Base-by-base conservation (phyloP, 2,797 vertebrate genomes). In the Melopsittacus undulatus region DNA sequence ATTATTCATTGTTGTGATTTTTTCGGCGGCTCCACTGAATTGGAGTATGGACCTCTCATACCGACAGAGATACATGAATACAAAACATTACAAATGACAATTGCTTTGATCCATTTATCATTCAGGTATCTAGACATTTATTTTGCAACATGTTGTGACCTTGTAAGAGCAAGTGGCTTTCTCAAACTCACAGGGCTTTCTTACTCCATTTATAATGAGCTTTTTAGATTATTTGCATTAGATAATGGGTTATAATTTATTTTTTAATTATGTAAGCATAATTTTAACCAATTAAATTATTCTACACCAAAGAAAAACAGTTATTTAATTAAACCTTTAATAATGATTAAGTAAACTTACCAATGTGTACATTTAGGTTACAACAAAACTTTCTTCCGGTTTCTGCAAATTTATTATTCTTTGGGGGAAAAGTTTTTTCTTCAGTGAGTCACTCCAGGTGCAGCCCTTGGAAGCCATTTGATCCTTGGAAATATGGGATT, bases 221-320 rank as follows among this genome's bases (percentile, higher is more conserved):
- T 36, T 92, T 93, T 95, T 56, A 72, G 11, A 62, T 84, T 75
- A 34, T 95, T 95, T 97, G 23, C 27, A 34, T 92, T 76, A 87
- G 42, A 77, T 72, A 92, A 38, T 57, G 64, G 16, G 4, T 30
- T 85, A 64, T 49, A 87, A 79, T 95, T 91, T 78, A 2, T 88
- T 89, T 96, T 94, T 94, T 42, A 86, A 63, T 88, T 89, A 94
- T 93, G 75, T 52, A 96, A 93, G 83, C 36, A 75, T 43, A 91
- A 19, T 74, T 94, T 62, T 85, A 91, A 56, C 9, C 1, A 89
- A 78, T 61, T 80, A 45, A 56, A 88, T 94, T 2, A 77, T 95
- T 94, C 75, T 78, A 82, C 45, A 84, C n/a, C 9, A 70, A 91
- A 96, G 72, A 95, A 94, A 95, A 81, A 40, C 13, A 94, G 61